These are phyloP conservation scores for Pygoscelis adeliae DNA, from an alignment of 2,113 vertebrate species.

Conservation along the genomic window DNA sequence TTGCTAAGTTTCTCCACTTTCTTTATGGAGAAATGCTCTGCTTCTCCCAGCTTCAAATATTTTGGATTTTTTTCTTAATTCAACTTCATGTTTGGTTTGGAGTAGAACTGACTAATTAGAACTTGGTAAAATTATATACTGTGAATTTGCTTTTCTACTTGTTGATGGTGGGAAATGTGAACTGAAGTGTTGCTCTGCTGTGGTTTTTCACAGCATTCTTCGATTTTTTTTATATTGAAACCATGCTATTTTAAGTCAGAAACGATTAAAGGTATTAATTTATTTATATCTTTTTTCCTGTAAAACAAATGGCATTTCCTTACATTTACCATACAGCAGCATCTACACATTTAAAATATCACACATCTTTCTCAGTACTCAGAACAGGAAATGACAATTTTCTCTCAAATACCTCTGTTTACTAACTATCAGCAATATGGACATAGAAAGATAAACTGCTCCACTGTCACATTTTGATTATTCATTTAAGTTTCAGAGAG, in stretches of 20 bases:
- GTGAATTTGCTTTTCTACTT: slow-evolving; percentile 8
- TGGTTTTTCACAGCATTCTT: not conserved
- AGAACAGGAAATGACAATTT: not conserved
- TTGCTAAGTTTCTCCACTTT: slow-evolving; percentile 34
- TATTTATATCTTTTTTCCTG: not conserved
- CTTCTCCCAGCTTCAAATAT: not conserved
- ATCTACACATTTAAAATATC: not conserved
- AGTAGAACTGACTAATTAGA: slow-evolving; percentile 15
- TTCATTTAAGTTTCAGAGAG: not conserved
- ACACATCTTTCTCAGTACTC: not conserved
- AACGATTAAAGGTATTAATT: not conserved
- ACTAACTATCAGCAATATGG: not conserved
- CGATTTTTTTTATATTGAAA: not conserved
- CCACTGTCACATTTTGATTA: not conserved
- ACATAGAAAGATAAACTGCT: not conserved
- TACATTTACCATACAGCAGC: not conserved
- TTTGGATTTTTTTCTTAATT: not conserved
- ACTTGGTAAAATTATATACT: not conserved
- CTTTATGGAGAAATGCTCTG: slow-evolving; percentile 36
- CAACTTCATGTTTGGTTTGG: not conserved
- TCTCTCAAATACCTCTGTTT: not conserved
- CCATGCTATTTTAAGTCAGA: not conserved
- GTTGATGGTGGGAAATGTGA: not conserved
- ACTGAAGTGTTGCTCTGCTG: not conserved
- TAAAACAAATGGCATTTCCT: not conserved